Conservation (phyloP, 2,113 vertebrate species). For the Malurus melanocephalus region DNA sequence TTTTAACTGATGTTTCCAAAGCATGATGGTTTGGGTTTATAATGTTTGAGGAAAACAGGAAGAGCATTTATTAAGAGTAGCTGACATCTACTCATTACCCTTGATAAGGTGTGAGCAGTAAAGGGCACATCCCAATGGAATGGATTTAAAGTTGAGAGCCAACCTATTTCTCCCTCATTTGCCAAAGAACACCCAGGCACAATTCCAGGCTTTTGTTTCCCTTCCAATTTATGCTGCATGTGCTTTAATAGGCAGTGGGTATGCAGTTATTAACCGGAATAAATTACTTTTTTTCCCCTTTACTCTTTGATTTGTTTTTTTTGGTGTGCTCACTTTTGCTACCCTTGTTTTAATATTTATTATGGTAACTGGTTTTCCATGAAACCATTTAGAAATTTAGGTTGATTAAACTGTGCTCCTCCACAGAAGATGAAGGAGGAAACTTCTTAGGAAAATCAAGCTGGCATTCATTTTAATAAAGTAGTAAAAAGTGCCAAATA, state of each 20-base stretch:
- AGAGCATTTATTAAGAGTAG: background rate
- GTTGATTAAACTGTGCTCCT: background rate
- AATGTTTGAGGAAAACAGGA: background rate
- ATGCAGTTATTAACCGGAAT: background rate
- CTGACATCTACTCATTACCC: background rate
- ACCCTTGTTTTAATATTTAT: background rate
- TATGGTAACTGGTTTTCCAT: background rate
- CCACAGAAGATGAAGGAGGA: background rate
- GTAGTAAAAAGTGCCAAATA: background rate
- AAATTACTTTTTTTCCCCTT: background rate
- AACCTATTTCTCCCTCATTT: background rate
- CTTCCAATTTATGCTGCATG: background rate
- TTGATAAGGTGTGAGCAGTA: background rate
- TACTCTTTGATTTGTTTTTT: background rate
- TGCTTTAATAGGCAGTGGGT: background rate
- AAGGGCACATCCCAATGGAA: background rate
- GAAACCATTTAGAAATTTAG: background rate
- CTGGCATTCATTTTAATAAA: background rate
- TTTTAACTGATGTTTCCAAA: background rate
- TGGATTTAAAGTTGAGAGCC: background rate
- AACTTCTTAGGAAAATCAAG: background rate
- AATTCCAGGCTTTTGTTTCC: conserved; percentile 30
- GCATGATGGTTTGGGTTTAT: background rate
- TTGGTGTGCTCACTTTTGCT: background rate
- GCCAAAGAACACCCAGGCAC: background rate